Base-by-base conservation (phyloP, 2,797 vertebrate genomes). In the Coracias cyanogaster region DNA sequence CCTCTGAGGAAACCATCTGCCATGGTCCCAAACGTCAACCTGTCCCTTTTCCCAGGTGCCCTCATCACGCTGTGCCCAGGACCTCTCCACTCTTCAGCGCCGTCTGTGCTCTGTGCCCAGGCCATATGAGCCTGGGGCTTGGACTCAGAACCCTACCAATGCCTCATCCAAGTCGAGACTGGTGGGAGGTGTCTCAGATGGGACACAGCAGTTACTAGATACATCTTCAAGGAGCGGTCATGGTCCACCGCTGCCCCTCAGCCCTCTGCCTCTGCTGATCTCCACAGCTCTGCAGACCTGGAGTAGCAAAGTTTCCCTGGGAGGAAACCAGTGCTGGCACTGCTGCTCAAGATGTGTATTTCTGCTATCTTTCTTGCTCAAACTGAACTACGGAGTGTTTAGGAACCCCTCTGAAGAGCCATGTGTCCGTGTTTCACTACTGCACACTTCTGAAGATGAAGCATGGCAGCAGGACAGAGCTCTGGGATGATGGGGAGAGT, bases 11-110 rank as follows among this genome's bases (percentile, higher is more conserved):
- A 58, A 49, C 8, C 33, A 4, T 33, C 28, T 33, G 25, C 41
- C 0, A 0, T 14, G 22, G 8, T 20, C 48, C 48, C 43, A 54
- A 26, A 15, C 8, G 24, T 43, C 41, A 43, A 31, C 52, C 39
- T 43, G 43, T 14, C 31, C 65, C 46, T 71, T 31, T 16, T 22
- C 37, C 51, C 19, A 48, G 31, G 12, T 37, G n/a, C 6, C 37
- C 21, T 62, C 51, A n/a, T 31, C 10, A 2, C 28, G 33, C 29
- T 16, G 24, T 62, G 55, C 20, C n/a, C 28, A 25, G 29, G 26
- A 58, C 6, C n/a, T 67, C 54, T 69, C 61, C 14, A 28, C 15
- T 25, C 13, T 71, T 64, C 49, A 48, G 6, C 16, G 1, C 22
- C 16, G 15, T 29, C 52, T 61, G 57, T 15, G 69, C 60, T 65